Percentiles rank a stretch among this genome's conserved stretches.
phyloP scores from a whole-genome alignment of 92 coral and sea anemone species.

The Ricordea florida region DNA sequence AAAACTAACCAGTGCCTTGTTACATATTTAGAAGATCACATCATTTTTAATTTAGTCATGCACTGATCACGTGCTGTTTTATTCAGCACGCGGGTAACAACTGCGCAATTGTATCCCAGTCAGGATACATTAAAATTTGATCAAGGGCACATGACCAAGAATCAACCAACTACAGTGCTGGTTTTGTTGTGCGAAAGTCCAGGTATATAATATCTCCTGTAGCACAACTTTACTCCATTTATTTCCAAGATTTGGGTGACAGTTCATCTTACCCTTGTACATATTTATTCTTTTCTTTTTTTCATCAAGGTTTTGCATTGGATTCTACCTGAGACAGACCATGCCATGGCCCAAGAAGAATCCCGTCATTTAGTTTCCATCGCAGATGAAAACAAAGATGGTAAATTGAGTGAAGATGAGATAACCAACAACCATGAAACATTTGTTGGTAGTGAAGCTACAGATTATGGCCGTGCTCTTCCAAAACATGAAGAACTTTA shows the following conservation, averaged over 20 bases:
- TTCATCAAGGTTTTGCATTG: slow-evolving; percentile 86
- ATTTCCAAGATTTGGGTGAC: neutral
- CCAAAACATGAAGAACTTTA: slow-evolving; percentile 81
- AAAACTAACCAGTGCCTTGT: too few relatives aligned
- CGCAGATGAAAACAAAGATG: slow-evolving; percentile 89
- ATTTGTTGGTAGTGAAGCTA: slow-evolving; percentile 98
- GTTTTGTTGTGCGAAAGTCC: too few relatives aligned
- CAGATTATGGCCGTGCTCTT: slow-evolving; percentile 97
- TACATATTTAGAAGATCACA: too few relatives aligned
- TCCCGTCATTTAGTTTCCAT: slow-evolving; percentile 76
- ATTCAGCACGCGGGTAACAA: too few relatives aligned
- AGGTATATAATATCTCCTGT: too few relatives aligned
- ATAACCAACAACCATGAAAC: slow-evolving; percentile 82
- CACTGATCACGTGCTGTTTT: too few relatives aligned
- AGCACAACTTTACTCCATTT: too few relatives aligned
- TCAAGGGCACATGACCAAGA: too few relatives aligned
- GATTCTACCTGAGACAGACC: slow-evolving; percentile 95
- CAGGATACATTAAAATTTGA: too few relatives aligned
- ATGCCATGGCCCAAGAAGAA: slow-evolving; percentile 88
- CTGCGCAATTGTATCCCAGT: too few relatives aligned
- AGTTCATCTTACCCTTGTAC: neutral
- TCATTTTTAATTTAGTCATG: too few relatives aligned
- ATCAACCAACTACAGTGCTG: too few relatives aligned
- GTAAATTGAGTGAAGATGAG: slow-evolving; percentile 88
- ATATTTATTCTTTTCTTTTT: neutral